Base-by-base conservation (phyloP, 2,797 vertebrate genomes). In the Chrysocyon brachyurus region DNA sequence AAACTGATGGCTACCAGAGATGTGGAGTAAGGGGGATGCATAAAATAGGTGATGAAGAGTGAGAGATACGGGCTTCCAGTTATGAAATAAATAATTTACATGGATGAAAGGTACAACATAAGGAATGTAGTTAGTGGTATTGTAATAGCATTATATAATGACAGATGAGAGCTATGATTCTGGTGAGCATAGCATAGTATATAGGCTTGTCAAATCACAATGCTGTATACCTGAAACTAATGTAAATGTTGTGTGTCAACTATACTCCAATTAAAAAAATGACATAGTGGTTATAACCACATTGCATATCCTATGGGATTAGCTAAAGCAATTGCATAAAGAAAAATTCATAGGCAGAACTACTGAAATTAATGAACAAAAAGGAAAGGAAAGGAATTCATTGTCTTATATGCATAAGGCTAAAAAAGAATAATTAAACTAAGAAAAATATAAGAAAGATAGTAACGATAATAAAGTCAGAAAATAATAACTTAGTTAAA, bases 341-440 rank as follows among this genome's bases (percentile, higher is more conserved):
- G 54, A 26, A 77, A 83, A 91, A 83, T 70, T 36, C 15, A 21
- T 49, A 46, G 61, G 24, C 14, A 15, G 28, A 54, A 70, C 5
- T 68, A 87, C 15, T 78, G 84, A 68, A 52, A 33, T 63, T 46
- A 86, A 72, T 61, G 10, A 81, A 57, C 68, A 82, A 87, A 75
- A 90, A 61, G 22, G 54, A 81, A 54, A 28, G 33, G 33, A 87
- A 87, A 54, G 54, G 11, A 57, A 52, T 75, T 12, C 21, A 52
- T 49, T 72, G 11, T 87, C 77, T 75, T 94, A n/a, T 0, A 70
- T 17, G 70, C 52, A 70, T 6, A 11, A 77, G 28, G 12, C 52
- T 64, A 85, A 84, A 75, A 33, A 59, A 78, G 54, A 93, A 87
- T 79, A 90, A 33, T 89, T 33, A 96, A 90, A 66, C 73, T 90